Percentiles rank a stretch among this genome's conserved stretches.
These are phyloP conservation scores for Falco novaeseelandiae DNA, from an alignment of 2,797 vertebrate genomes.

Conservation along the genomic window DNA sequence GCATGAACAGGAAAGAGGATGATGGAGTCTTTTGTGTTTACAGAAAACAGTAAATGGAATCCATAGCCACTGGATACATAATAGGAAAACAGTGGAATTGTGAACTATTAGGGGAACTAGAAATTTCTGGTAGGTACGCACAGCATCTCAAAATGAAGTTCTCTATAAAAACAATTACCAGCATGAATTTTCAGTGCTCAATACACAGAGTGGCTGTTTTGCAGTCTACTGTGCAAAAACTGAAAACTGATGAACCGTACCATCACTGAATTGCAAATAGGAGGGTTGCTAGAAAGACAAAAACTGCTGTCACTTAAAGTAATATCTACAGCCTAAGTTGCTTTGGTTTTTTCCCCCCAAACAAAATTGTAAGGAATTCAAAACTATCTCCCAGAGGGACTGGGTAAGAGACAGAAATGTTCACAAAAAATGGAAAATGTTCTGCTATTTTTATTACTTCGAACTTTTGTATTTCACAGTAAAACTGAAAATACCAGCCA, in stretches of 20 bases:
- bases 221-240: conserved; percentile 62
- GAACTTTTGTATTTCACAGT: not conserved
- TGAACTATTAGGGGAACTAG: conserved; percentile 13
- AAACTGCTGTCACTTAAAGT: conserved; percentile 32
- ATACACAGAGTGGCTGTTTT: conserved; percentile 48
- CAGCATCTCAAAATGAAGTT: conserved; percentile 36
- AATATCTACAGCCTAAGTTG: not conserved
- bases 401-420: not conserved
- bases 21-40: not conserved
- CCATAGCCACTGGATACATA: not conserved
- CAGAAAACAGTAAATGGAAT: conserved; percentile 16
- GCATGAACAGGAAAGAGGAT: not conserved
- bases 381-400: not conserved
- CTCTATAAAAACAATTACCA: conserved; percentile 43
- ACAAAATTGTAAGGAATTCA: not conserved
- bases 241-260: conserved; percentile 63
- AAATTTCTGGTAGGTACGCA: conserved; percentile 49
- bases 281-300: conserved; percentile 41
- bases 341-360: rapidly evolving
- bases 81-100: conserved; percentile 4
- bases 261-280: conserved; percentile 51
- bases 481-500: not conserved
- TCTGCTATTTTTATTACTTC: not conserved
- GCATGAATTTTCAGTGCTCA: conserved; percentile 47
- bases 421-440: not conserved